Conservation (phyloP, 1,140 invertebrate genomes). For the Anastatus disparis region DNA sequence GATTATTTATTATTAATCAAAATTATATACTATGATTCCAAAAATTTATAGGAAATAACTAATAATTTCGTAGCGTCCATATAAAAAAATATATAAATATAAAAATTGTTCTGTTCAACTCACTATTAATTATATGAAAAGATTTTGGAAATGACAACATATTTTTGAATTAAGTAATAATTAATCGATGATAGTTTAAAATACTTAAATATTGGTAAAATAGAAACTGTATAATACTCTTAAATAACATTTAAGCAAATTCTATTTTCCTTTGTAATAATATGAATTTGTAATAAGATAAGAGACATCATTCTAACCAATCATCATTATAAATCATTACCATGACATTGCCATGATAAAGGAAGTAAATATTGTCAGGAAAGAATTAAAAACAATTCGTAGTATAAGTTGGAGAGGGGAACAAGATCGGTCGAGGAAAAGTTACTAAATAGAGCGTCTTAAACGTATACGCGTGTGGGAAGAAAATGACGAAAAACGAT, state of each 20-base stretch:
- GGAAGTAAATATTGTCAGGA: neutral
- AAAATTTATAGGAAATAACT: too few species aligned
- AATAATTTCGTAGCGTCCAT: too few species aligned
- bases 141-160: too few species aligned
- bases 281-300: too few species aligned
- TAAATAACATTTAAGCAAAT: constrained; percentile 11
- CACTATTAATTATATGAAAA: too few species aligned
- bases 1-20: too few species aligned
- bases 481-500: neutral
- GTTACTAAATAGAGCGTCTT: constrained; percentile 16
- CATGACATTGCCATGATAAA: constrained; percentile 20
- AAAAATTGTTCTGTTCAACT: too few species aligned
- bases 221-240: constrained; percentile 5
- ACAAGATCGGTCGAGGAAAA: neutral
- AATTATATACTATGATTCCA: too few species aligned
- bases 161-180: constrained; percentile 8
- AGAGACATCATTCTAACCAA: constrained; percentile 3
- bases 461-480: neutral
- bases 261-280: constrained; percentile 27
- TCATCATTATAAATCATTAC: constrained; percentile 1
- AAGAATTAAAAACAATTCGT: constrained; percentile 8
- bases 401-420: neutral
- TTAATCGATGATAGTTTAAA: neutral
- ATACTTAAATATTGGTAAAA: neutral
- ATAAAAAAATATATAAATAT: too few species aligned